phyloP scores from a whole-genome alignment of 2,888 invertebrate species.

The Graphium colonna region DNA sequence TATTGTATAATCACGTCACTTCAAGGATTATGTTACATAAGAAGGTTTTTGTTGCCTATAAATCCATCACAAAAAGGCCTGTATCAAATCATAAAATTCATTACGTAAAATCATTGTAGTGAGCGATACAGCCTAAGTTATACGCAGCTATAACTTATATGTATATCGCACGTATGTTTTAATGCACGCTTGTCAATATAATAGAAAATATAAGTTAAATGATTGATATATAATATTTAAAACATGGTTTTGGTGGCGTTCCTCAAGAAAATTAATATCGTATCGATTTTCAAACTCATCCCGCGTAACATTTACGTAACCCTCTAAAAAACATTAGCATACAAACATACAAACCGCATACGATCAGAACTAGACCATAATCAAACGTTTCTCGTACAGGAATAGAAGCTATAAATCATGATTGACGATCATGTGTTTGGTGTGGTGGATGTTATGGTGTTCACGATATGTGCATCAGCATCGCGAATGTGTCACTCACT shows the following conservation, averaged over 20 bases:
- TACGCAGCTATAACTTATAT: not conserved
- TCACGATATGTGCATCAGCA: slow-evolving; percentile 40
- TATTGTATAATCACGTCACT: slow-evolving; percentile 53
- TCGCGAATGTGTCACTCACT: slow-evolving; percentile 38
- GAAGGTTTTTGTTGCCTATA: slow-evolving; percentile 20
- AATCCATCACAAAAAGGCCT: slow-evolving; percentile 20
- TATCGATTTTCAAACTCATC: slow-evolving; percentile 58
- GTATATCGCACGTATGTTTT: not conserved
- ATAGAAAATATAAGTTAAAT: not conserved
- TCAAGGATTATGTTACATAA: slow-evolving; percentile 63
- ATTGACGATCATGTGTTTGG: slow-evolving; percentile 62
- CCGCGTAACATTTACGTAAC: slow-evolving; percentile 61
- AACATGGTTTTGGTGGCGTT: slow-evolving; percentile 2
- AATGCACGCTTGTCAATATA: not conserved
- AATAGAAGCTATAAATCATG: slow-evolving; percentile 42
- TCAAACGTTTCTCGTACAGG: slow-evolving; percentile 28
- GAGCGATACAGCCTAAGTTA: not conserved
- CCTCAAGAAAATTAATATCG: slow-evolving; percentile 29
- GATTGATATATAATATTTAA: not conserved
- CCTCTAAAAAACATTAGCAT: slow-evolving; percentile 35
- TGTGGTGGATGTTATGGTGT: slow-evolving; percentile 55
- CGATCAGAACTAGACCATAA: slow-evolving; percentile 33
- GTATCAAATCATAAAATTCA: not conserved
- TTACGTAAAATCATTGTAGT: not conserved
- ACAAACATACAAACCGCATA: slow-evolving; percentile 34